A percentile compares a stretch with the other conserved stretches of the same genome.
phyloP scores from a whole-genome alignment of 2,888 invertebrate genomes.

The Epinotia bilunana region DNA sequence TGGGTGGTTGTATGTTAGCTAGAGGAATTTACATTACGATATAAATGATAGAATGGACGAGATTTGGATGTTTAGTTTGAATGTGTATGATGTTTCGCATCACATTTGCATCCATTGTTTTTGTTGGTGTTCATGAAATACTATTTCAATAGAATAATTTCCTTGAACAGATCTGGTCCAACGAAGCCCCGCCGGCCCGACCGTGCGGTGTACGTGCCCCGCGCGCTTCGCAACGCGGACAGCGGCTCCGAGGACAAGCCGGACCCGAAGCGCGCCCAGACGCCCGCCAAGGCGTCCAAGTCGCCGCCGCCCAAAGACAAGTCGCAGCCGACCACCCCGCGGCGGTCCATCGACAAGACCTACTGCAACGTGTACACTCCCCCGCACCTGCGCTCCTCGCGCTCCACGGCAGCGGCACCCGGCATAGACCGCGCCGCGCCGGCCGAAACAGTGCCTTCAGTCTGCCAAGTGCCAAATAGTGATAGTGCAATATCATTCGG shows the following conservation, averaged over 20 bases:
- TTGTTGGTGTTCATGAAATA: neutral
- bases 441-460: constrained; percentile 74
- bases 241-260: constrained; percentile 56
- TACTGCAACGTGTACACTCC: constrained; percentile 83
- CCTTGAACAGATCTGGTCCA: constrained; percentile 69
- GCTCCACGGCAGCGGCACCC: constrained; percentile 67
- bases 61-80: too few relatives aligned
- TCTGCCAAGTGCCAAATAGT: constrained; percentile 82
- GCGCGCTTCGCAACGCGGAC: constrained; percentile 84
- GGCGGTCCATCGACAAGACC: constrained; percentile 72
- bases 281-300: constrained; percentile 69
- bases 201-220: constrained; percentile 91
- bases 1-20: neutral
- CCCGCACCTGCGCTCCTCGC: constrained; percentile 76
- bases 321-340: constrained; percentile 71
- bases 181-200: constrained; percentile 87
- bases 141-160: too few relatives aligned
- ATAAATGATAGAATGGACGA: neutral
- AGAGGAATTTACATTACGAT: neutral
- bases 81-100: neutral
- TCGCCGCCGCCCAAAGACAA: constrained; percentile 72
- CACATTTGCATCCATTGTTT: neutral
- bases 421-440: constrained; percentile 64
- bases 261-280: constrained; percentile 59
- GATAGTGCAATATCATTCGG: constrained; percentile 81